Conservation (phyloP, 2,113 vertebrate species). For the Eulemur rufifrons region DNA sequence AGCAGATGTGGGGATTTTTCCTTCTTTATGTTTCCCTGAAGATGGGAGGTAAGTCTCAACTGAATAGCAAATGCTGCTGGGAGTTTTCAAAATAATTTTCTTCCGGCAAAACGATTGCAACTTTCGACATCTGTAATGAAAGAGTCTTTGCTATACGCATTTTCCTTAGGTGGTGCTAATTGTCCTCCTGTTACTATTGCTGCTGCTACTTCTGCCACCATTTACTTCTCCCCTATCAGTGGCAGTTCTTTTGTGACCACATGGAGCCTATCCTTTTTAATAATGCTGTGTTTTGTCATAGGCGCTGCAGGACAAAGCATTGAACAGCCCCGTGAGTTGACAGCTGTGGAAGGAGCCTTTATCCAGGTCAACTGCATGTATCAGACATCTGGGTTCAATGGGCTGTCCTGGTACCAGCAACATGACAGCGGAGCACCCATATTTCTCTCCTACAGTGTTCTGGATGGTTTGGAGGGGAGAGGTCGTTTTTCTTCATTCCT, state of each 20-base stretch:
- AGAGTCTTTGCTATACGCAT: background rate
- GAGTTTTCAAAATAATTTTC: conserved; percentile 16
- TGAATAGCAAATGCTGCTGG: background rate
- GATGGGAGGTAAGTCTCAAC: conserved; percentile 20
- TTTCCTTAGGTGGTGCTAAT: background rate
- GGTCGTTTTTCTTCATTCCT: background rate
- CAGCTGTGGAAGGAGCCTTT: background rate
- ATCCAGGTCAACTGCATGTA: background rate
- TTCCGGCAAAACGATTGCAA: background rate
- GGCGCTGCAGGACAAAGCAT: background rate
- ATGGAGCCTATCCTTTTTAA: background rate
- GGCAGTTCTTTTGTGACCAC: background rate
- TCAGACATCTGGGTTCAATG: background rate
- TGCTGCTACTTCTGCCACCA: background rate
- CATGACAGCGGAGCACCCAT: background rate
- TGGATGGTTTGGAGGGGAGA: background rate
- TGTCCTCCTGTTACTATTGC: background rate
- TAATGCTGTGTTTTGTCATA: background rate
- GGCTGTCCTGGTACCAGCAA: conserved; percentile 48
- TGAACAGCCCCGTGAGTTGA: background rate
- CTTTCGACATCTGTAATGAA: background rate
- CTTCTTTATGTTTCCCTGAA: conserved; percentile 18
- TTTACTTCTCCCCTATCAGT: background rate
- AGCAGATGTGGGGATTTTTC: background rate
- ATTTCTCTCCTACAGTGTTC: background rate